Conservation (phyloP, 2,797 vertebrate species). For the Notoglanidium macrostoma region DNA sequence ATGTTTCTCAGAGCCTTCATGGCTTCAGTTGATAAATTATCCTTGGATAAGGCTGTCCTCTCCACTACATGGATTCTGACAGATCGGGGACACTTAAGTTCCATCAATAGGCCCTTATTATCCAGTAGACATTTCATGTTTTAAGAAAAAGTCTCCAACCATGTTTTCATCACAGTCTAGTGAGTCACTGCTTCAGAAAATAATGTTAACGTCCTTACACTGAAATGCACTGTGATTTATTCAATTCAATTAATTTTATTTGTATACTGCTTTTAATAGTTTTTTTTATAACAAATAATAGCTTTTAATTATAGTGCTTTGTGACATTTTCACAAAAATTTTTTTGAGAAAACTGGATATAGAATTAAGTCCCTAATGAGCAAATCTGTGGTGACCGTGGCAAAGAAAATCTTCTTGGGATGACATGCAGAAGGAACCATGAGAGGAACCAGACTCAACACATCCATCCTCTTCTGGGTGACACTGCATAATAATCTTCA, state of each 20-base stretch:
- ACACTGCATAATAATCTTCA: not conserved
- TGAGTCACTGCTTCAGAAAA: not conserved
- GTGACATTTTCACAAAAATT: not conserved
- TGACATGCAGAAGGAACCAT: not conserved
- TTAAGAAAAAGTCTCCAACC: not conserved
- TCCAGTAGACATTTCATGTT: not conserved
- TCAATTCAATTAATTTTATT: not conserved
- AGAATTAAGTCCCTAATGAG: not conserved
- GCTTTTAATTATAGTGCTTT: too few species aligned
- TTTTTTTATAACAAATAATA: too few species aligned
- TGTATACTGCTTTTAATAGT: not conserved
- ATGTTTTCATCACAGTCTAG: not conserved
- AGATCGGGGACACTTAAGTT: slow-evolving; percentile 17
- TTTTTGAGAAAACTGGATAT: not conserved
- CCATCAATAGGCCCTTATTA: slow-evolving; percentile 4
- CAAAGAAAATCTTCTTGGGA: not conserved
- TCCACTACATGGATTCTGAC: slow-evolving; percentile 13
- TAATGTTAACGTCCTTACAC: not conserved
- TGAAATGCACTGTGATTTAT: not conserved
- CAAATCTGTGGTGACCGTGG: not conserved
- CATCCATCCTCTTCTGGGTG: not conserved
- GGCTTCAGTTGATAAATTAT: slow-evolving; percentile 25
- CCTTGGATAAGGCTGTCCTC: slow-evolving; percentile 7
- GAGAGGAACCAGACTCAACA: not conserved
- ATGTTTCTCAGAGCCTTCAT: not conserved